Evolutionary conservation across 2,797 vertebrate species (phyloP).

Genomic region (Phataginus tricuspis): DNA sequence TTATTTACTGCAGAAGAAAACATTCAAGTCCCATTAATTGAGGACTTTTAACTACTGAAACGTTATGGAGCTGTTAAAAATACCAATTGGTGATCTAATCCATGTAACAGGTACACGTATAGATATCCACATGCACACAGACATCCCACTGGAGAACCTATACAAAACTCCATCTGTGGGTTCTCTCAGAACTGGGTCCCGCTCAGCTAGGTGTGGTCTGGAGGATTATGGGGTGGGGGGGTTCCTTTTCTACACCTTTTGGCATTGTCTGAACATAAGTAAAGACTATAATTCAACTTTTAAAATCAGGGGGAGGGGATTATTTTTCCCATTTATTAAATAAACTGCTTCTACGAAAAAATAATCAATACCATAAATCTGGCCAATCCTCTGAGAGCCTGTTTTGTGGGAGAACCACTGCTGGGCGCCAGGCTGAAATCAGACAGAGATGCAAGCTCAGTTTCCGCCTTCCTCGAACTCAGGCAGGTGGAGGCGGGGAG

Average conservation of each 20-base stretch:
- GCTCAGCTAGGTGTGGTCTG: neutral
- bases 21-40: neutral
- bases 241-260: neutral
- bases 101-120: rapidly evolving
- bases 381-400: neutral
- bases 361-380: neutral
- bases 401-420: rapidly evolving
- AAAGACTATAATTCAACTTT: too few species aligned
- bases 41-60: neutral
- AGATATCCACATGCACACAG: rapidly evolving
- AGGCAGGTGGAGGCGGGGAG: neutral
- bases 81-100: rapidly evolving
- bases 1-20: neutral
- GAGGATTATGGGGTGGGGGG: too few species aligned
- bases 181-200: neutral
- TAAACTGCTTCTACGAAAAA: neutral
- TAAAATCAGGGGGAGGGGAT: neutral
- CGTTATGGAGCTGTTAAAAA: too few species aligned
- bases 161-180: rapidly evolving
- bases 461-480: too few species aligned
- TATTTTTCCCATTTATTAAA: neutral
- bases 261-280: neutral
- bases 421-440: rapidly evolving
- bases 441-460: neutral
- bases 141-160: neutral